Conservation (phyloP, 2,113 vertebrate genomes). For the Lepisosteus oculatus region DNA sequence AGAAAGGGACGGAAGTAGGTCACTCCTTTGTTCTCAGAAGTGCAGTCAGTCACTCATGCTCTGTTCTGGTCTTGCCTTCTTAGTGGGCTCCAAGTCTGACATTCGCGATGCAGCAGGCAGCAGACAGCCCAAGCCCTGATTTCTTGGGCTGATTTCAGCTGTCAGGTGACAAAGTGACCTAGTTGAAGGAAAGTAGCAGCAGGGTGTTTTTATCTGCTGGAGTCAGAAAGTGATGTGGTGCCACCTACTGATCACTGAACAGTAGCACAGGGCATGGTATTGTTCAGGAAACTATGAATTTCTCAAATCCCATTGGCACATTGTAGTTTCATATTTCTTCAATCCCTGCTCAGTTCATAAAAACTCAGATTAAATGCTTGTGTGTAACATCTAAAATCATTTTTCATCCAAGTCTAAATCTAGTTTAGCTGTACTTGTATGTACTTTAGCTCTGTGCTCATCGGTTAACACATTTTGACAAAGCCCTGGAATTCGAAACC, state of each 20-base stretch:
- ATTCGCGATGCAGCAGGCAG: too few relatives aligned
- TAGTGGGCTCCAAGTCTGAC: background rate
- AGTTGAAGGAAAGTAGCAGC: conserved; percentile 18
- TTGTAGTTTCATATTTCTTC: too few relatives aligned
- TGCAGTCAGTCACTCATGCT: background rate
- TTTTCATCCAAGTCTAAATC: too few relatives aligned
- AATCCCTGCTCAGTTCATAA: too few relatives aligned
- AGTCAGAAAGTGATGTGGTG: conserved; percentile 23
- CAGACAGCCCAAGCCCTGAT: background rate
- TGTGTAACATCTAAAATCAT: too few relatives aligned
- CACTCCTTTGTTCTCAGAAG: background rate
- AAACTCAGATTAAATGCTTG: too few relatives aligned
- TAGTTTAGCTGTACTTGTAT: too few relatives aligned
- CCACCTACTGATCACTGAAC: conserved; percentile 46
- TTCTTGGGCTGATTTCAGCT: background rate
- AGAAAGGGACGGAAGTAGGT: conserved; percentile 83
- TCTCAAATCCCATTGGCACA: too few relatives aligned
- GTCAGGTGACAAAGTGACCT: conserved; percentile 33
- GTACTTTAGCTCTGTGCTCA: too few relatives aligned
- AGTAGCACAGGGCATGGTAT: background rate
- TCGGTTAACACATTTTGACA: background rate
- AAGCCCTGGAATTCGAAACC: background rate
- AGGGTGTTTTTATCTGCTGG: background rate
- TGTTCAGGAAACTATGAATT: too few relatives aligned
- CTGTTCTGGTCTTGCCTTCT: background rate